phyloP scores from a whole-genome alignment of 2,113 vertebrate species.

The Himantopus leucocephalus region DNA sequence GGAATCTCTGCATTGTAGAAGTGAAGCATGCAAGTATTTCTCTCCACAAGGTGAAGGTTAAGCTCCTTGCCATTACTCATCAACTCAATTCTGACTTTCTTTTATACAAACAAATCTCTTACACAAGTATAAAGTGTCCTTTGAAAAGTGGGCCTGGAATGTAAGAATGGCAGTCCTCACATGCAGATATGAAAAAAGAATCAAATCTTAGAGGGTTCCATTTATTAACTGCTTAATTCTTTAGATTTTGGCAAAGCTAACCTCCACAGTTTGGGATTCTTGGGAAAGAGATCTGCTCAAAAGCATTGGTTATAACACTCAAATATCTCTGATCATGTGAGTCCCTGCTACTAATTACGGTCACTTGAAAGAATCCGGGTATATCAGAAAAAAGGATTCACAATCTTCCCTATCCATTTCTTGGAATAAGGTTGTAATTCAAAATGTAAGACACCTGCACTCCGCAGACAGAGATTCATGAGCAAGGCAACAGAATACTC shows the following conservation, averaged over 20 bases:
- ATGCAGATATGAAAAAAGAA: not conserved
- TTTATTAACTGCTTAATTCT: not conserved
- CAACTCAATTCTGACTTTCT: not conserved
- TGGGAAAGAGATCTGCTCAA: not conserved
- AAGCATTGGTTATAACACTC: not conserved
- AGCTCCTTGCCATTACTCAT: not conserved
- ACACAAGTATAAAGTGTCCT: not conserved
- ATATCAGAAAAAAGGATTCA: not conserved
- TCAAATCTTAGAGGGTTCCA: not conserved
- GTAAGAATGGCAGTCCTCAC: not conserved
- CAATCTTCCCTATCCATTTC: not conserved
- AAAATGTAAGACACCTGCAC: constrained; percentile 77
- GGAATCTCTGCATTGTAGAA: not conserved
- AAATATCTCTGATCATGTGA: not conserved
- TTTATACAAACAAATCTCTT: not conserved
- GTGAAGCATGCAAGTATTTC: not conserved
- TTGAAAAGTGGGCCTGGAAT: not conserved
- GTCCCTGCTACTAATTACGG: not conserved
- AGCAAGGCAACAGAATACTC: constrained; percentile 89
- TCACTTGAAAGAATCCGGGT: not conserved
- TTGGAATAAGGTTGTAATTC: not conserved
- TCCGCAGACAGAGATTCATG: constrained; percentile 94
- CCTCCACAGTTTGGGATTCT: not conserved
- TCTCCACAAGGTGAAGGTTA: not conserved
- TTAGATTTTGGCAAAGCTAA: not conserved